phyloP scores from a whole-genome alignment of 2,113 vertebrate genomes.

The Protobothrops mucrosquamatus region DNA sequence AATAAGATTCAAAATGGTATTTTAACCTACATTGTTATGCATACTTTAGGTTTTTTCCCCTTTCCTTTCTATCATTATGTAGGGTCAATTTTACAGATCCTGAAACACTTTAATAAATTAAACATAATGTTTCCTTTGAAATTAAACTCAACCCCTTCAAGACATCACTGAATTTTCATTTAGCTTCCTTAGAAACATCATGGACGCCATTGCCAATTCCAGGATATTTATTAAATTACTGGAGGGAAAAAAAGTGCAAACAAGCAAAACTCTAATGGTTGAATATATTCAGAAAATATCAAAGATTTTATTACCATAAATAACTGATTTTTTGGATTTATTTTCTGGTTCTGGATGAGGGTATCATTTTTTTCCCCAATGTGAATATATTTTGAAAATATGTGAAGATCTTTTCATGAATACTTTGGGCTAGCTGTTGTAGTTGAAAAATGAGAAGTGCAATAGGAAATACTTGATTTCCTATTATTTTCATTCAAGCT shows the following conservation, averaged over 20 bases:
- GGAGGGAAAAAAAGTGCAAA: not conserved
- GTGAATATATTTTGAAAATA: not conserved
- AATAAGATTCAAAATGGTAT: not conserved
- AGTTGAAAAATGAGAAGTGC: not conserved
- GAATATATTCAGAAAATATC: not conserved
- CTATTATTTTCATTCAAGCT: not conserved
- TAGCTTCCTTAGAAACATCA: not conserved
- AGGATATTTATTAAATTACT: not conserved
- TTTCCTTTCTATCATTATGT: not conserved
- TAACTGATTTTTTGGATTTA: not conserved
- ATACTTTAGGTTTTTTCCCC: not conserved
- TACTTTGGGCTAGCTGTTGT: not conserved
- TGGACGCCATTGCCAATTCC: not conserved
- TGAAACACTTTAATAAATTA: not conserved
- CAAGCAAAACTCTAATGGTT: not conserved
- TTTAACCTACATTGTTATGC: not conserved
- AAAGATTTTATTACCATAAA: not conserved
- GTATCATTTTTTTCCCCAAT: not conserved
- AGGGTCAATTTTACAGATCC: not conserved
- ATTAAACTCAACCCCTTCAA: not conserved
- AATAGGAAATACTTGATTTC: not conserved
- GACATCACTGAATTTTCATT: not conserved
- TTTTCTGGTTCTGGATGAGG: not conserved
- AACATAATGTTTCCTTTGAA: not conserved
- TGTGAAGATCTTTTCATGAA: not conserved